Percentiles rank a stretch among this genome's conserved stretches.
phyloP scores from a whole-genome alignment of 2,113 vertebrate species.

The Myrmecobius fasciatus region DNA sequence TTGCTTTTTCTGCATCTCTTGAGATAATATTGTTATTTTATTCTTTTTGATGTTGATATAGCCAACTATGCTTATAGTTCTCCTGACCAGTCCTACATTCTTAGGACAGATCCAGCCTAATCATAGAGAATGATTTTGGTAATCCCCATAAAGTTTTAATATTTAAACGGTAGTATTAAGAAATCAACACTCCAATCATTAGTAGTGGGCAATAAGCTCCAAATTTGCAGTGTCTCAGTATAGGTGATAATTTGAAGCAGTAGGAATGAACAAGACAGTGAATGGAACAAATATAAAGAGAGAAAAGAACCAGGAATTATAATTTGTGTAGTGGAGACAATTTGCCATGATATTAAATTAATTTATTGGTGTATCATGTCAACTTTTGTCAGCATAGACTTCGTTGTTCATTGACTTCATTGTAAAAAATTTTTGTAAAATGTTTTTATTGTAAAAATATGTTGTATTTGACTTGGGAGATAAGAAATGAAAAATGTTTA shows the following conservation, averaged over 20 bases:
- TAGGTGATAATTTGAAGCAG: neutral
- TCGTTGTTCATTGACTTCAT: neutral
- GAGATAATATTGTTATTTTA: neutral
- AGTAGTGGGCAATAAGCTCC: neutral
- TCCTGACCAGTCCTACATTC: neutral
- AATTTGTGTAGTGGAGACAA: neutral
- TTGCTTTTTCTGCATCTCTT: neutral
- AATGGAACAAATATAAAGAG: neutral
- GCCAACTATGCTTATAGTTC: neutral
- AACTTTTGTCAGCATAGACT: neutral
- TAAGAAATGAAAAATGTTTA: neutral
- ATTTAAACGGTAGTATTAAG: neutral
- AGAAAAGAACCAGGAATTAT: neutral
- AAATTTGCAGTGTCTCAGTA: neutral
- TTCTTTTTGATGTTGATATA: neutral
- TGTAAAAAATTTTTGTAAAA: too few relatives aligned
- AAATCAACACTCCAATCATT: neutral
- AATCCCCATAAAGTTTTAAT: neutral
- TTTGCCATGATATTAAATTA: neutral
- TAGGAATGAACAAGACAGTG: neutral
- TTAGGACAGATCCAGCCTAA: neutral
- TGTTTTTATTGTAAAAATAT: neutral
- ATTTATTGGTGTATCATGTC: neutral
- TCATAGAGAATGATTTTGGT: neutral
- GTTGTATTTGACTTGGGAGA: neutral